These are phyloP conservation scores for Gorsachius goisagi DNA, from an alignment of 2,113 vertebrate species.

Conservation along the genomic window DNA sequence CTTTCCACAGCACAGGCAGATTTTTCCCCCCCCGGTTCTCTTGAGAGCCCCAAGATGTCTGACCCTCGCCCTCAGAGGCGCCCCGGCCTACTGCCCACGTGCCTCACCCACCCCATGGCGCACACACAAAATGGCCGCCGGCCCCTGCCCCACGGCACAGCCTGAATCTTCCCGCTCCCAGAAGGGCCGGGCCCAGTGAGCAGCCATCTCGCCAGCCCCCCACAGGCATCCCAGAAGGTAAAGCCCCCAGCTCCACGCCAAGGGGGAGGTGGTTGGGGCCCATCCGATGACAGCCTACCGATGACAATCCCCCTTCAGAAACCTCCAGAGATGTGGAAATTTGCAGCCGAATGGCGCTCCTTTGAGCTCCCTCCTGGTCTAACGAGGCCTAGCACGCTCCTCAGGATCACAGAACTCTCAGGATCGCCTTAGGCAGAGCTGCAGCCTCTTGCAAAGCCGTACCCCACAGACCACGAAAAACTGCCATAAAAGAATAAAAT, in stretches of 20 bases:
- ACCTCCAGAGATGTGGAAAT: neutral
- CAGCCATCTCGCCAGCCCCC: too few relatives aligned
- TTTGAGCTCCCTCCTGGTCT: neutral
- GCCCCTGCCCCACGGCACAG: neutral
- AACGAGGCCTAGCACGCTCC: neutral
- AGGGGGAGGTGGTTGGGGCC: neutral
- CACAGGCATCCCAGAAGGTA: too few relatives aligned
- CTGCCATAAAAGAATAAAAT: neutral
- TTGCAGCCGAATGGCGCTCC: neutral
- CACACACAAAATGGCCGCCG: neutral
- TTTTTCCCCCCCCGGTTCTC: neutral
- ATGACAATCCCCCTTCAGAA: neutral
- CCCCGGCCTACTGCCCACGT: fast-evolving
- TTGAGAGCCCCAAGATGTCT: fast-evolving
- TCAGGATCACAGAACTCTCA: neutral
- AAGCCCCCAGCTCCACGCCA: fast-evolving
- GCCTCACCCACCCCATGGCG: fast-evolving
- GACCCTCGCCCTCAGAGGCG: fast-evolving
- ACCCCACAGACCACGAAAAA: neutral
- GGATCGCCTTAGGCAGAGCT: neutral
- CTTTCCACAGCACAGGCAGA: neutral
- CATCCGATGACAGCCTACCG: too few relatives aligned
- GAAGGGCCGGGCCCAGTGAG: too few relatives aligned
- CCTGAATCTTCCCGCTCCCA: neutral
- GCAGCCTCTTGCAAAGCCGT: neutral